phyloP scores from a whole-genome alignment of 1,140 invertebrate genomes.

The Drosophila aff. region DNA sequence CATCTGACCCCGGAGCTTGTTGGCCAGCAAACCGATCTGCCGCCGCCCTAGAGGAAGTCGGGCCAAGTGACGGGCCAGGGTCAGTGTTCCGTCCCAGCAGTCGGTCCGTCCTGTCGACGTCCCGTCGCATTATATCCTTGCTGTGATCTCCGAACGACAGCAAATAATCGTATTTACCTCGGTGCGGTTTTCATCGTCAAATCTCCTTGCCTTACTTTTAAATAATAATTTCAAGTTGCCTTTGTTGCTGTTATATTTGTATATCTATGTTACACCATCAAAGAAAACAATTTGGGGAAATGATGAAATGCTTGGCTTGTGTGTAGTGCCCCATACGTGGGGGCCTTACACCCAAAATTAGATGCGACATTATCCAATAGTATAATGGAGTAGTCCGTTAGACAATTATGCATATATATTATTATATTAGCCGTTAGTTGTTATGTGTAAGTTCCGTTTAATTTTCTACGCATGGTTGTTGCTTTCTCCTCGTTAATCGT shows the following conservation, averaged over 20 bases:
- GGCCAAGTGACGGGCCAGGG: constrained; percentile 10
- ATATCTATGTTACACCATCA: constrained; percentile 82
- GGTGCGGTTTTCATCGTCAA: constrained; percentile 11
- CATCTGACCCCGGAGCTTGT: constrained; percentile 21
- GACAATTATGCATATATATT: constrained; percentile 44
- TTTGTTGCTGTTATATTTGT: constrained; percentile 54
- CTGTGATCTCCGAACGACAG: constrained; percentile 6
- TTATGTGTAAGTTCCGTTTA: constrained; percentile 75
- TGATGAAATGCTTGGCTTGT: constrained; percentile 45
- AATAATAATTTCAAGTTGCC: constrained; percentile 26
- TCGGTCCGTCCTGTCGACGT: background rate
- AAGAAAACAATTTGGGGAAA: constrained; percentile 65
- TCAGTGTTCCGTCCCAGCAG: background rate
- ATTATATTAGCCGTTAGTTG: constrained; percentile 20
- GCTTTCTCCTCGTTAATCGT: constrained; percentile 46
- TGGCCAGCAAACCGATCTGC: constrained; percentile 18
- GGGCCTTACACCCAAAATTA: constrained; percentile 32
- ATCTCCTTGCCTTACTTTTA: constrained; percentile 6
- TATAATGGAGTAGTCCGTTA: constrained; percentile 48
- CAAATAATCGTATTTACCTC: constrained; percentile 7
- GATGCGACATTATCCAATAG: constrained; percentile 27
- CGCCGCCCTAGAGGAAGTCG: background rate
- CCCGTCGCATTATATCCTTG: background rate
- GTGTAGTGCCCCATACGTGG: constrained; percentile 30
- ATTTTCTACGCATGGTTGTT: constrained; percentile 79